Base-by-base conservation (phyloP, 2,888 invertebrate genomes). In the Nebria salina region DNA sequence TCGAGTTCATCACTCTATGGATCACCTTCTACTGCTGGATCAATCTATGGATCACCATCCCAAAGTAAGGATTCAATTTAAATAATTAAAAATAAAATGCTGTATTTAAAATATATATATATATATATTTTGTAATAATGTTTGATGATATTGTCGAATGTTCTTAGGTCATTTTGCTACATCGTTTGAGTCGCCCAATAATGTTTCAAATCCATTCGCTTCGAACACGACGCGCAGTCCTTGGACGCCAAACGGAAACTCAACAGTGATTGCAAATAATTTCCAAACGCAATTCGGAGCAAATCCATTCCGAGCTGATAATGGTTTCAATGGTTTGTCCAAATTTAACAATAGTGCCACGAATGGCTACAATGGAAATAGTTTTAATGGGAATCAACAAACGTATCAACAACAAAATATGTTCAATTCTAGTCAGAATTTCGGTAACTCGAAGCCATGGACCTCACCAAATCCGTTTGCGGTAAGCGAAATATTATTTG, bases 41-140 rank as follows among this genome's bases (percentile, higher is more conserved):
- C 88, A 65, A 86, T 88, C 83, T 89, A 88, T 83, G 89, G 89
- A 75, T 89, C 89, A 80, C 89, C 89, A 86, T 88, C 87, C 87
- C 89, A 89, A 89, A 87, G 89, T 89, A 85, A 76, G 26, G 41
- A 34, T 42, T 34, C 9, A 75, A 72, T 54, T 65, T 82, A 42
- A 73, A 65, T 81, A 4, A 6, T 34, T 65, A 72, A 81, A 9
- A 15, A 9, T 72, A 34, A 25, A 68, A 76, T 77, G 8, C 20
- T n/a, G 64, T 8, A 9, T 20, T 54, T 54, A n/a, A n/a, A n/a
- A n/a, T n/a, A n/a, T n/a, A n/a, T n/a, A n/a, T n/a, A n/a, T n/a
- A n/a, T n/a, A n/a, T n/a, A n/a, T 8, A 9, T 20, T 54, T 54
- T 54, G 54, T 54, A 43, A 13, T 54, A 54, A 54, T 54, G 13